Evolutionary conservation across 2,888 invertebrate genomes (phyloP).

Genomic region (Oscheius sp.): DNA sequence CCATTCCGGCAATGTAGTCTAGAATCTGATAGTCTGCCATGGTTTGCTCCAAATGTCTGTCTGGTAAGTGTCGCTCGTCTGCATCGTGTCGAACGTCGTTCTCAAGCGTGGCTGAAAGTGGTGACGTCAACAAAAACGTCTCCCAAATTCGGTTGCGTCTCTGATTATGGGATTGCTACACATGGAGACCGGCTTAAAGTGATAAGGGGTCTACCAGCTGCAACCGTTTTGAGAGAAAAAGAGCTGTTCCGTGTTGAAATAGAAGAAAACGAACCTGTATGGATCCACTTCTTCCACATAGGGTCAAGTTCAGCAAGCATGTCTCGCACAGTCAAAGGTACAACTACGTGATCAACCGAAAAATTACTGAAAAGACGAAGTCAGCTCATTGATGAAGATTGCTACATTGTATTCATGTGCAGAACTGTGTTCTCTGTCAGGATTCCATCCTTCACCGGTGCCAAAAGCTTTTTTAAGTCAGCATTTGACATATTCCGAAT

Average conservation of each 20-base stretch:
- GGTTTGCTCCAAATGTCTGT: slow-evolving; percentile 34
- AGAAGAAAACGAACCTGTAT: slow-evolving; percentile 44
- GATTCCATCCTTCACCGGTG: slow-evolving; percentile 60
- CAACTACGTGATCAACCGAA: slow-evolving; percentile 64
- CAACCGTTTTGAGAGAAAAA: slow-evolving; percentile 9
- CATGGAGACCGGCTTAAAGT: slow-evolving; percentile 22
- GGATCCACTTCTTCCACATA: slow-evolving; percentile 63
- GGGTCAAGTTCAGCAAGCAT: slow-evolving; percentile 57
- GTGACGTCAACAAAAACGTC: slow-evolving; percentile 5
- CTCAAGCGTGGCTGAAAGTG: slow-evolving; percentile 13
- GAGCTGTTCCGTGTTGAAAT: neutral
- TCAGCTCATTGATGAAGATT: neutral
- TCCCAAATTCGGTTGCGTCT: neutral
- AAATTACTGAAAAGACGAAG: slow-evolving; percentile 52
- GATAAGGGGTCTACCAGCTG: slow-evolving; percentile 22
- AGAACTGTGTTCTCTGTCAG: slow-evolving; percentile 62
- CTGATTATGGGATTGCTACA: slow-evolving; percentile 27
- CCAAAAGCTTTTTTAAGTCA: slow-evolving; percentile 51
- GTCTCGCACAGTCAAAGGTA: slow-evolving; percentile 57
- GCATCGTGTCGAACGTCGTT: slow-evolving; percentile 6
- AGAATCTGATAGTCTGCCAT: slow-evolving; percentile 50
- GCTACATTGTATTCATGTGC: slow-evolving; percentile 62
- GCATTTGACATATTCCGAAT: slow-evolving; percentile 55
- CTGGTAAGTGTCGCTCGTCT: slow-evolving; percentile 10
- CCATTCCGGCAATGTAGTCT: slow-evolving; percentile 57